Percentiles rank a stretch among this genome's conserved stretches.
Evolutionary conservation across 2,888 invertebrate species (phyloP).

Genomic region (Drosophila mayaguana): DNA sequence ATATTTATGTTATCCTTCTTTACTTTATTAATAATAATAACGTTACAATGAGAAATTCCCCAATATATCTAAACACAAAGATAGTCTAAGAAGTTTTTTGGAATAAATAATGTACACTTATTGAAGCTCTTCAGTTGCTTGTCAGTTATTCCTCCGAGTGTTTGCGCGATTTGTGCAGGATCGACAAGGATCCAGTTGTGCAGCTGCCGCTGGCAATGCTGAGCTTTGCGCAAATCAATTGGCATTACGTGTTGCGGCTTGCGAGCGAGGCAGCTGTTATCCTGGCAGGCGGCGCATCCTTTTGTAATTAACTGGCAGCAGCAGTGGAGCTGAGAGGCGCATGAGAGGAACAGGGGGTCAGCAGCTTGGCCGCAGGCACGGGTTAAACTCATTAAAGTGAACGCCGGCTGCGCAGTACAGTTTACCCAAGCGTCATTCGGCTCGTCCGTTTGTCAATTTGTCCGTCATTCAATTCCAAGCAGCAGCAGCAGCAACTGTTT

Average conservation of each 20-base stretch:
- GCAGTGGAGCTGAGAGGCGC: not conserved
- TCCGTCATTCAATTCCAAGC: constrained; percentile 47
- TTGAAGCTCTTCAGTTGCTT: not conserved
- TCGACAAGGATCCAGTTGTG: constrained; percentile 54
- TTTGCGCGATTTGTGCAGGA: constrained; percentile 45
- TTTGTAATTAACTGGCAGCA: constrained; percentile 66
- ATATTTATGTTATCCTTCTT: no score
- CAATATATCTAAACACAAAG: no score
- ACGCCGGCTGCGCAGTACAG: constrained; percentile 62
- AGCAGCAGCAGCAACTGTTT: constrained; percentile 50
- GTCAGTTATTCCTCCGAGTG: constrained; percentile 2
- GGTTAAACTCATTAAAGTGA: constrained; percentile 73
- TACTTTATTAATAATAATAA: no score
- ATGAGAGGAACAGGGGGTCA: not conserved
- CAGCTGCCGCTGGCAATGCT: constrained; percentile 60
- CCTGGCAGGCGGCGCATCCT: constrained; percentile 70
- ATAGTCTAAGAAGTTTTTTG: no score
- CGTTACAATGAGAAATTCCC: no score
- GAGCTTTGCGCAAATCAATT: constrained; percentile 70
- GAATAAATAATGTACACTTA: no score
- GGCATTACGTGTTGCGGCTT: constrained; percentile 49
- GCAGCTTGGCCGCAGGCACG: constrained; percentile 65
- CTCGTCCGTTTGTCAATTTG: constrained; percentile 30
- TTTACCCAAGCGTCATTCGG: constrained; percentile 43
- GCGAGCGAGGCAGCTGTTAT: constrained; percentile 66